phyloP scores from a whole-genome alignment of 2,113 vertebrate species.

The Protobothrops mucrosquamatus region DNA sequence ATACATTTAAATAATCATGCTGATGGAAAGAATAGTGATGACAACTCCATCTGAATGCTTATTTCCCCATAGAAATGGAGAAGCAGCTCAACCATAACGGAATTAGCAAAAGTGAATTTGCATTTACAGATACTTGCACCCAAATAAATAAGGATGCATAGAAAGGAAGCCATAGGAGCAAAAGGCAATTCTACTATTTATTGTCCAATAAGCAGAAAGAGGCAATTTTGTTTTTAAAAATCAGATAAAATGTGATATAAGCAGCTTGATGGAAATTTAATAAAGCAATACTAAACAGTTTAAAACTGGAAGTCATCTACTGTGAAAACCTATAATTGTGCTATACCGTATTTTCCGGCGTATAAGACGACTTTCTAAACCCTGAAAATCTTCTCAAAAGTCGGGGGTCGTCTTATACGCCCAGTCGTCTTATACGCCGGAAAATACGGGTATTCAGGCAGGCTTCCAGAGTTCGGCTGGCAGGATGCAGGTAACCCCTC shows the following conservation, averaged over 20 bases:
- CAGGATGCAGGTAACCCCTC: too few species aligned
- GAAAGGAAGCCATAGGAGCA: background rate
- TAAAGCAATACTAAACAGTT: background rate
- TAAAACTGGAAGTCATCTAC: background rate
- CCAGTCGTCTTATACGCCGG: too few species aligned
- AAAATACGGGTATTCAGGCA: too few species aligned
- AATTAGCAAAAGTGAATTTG: background rate
- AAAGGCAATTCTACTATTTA: background rate
- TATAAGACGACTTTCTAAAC: too few species aligned
- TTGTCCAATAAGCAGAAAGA: background rate
- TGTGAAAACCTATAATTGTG: background rate
- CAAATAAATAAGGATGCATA: background rate
- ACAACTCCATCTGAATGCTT: background rate
- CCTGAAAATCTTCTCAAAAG: too few species aligned
- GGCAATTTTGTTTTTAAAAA: background rate
- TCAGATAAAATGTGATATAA: background rate
- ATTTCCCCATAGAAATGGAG: background rate
- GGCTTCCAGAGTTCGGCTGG: too few species aligned
- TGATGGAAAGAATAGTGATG: background rate
- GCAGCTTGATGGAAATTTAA: background rate
- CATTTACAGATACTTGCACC: background rate
- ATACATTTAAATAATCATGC: background rate
- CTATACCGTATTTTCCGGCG: too few species aligned
- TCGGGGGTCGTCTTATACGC: too few species aligned
- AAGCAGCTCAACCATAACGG: background rate